A percentile compares a stretch with the other conserved stretches of the same genome.
Evolutionary conservation across 1,140 invertebrate species (phyloP).

Genomic region (Brachionus sp.): DNA sequence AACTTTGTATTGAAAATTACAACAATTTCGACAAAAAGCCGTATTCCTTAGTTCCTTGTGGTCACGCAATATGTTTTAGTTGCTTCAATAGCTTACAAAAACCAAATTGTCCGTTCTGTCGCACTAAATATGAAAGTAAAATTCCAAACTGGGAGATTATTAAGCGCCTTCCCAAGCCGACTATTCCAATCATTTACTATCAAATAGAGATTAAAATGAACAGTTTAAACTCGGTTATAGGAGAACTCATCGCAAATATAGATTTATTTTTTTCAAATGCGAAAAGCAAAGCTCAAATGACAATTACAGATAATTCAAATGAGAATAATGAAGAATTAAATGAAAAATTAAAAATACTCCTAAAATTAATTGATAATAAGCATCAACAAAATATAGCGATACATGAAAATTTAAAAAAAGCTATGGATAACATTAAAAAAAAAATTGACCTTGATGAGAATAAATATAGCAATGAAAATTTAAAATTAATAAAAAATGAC

Average conservation of each 20-base stretch:
- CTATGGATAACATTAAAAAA: neutral
- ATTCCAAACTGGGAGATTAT: conserved; percentile 38
- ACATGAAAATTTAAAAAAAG: neutral
- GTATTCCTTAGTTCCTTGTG: conserved; percentile 28
- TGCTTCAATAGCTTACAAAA: conserved; percentile 34
- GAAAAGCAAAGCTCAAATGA: neutral
- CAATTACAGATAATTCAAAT: neutral
- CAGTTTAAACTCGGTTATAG: neutral
- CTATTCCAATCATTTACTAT: conserved; percentile 33
- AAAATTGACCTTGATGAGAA: conserved; percentile 29
- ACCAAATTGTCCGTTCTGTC: conserved; percentile 30
- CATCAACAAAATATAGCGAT: neutral
- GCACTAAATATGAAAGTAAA: neutral
- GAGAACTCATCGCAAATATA: neutral
- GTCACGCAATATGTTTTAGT: conserved; percentile 12
- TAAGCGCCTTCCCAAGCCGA: conserved; percentile 30
- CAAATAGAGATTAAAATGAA: conserved; percentile 32
- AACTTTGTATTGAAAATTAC: conserved; percentile 30
- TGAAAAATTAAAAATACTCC: conserved; percentile 13
- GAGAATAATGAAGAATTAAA: neutral
- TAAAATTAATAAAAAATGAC: conserved; percentile 33
- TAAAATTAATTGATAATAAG: neutral
- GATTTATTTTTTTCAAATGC: neutral
- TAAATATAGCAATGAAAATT: conserved; percentile 40
- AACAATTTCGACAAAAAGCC: conserved; percentile 25